phyloP scores from a whole-genome alignment of 2,888 invertebrate species.

The Platycheirus albimanus region DNA sequence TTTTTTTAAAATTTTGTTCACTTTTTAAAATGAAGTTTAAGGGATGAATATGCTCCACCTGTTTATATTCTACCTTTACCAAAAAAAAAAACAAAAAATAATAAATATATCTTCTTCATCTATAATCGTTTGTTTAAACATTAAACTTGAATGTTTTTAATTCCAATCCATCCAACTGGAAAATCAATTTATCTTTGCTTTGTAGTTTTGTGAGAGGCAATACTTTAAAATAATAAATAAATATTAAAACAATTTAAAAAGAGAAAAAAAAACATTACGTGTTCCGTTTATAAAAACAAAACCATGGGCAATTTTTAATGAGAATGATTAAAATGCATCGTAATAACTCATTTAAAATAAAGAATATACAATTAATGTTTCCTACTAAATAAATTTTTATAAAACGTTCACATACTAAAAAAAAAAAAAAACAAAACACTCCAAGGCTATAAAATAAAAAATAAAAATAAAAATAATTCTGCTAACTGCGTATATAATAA shows the following conservation, averaged over 20 bases:
- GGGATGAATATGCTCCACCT: no score
- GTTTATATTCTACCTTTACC: no score
- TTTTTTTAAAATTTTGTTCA: no score
- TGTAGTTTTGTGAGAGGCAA: not conserved
- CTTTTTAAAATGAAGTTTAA: no score
- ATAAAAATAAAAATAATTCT: slow-evolving; percentile 8
- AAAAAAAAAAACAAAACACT: slow-evolving; percentile 6
- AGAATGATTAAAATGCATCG: slow-evolving; percentile 62
- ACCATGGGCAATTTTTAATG: slow-evolving; percentile 28
- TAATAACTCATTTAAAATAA: slow-evolving; percentile 40
- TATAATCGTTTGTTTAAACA: no score
- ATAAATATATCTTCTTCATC: no score
- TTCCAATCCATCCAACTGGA: not conserved
- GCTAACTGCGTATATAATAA: slow-evolving; percentile 60
- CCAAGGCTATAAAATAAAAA: slow-evolving; percentile 45
- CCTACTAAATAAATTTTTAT: slow-evolving; percentile 13
- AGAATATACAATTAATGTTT: slow-evolving; percentile 33
- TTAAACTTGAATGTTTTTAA: no score
- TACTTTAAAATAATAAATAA: not conserved
- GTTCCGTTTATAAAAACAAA: not conserved
- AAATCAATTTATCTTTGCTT: not conserved
- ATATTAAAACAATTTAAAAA: not conserved
- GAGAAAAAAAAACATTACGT: slow-evolving; percentile 11
- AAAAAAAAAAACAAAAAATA: no score
- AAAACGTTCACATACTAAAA: slow-evolving; percentile 10